Percentiles rank a stretch among this genome's conserved stretches.
phyloP scores from a whole-genome alignment of 37 sponge, comb jelly and placozoan genomes.

The Cliona cf. orientalis region DNA sequence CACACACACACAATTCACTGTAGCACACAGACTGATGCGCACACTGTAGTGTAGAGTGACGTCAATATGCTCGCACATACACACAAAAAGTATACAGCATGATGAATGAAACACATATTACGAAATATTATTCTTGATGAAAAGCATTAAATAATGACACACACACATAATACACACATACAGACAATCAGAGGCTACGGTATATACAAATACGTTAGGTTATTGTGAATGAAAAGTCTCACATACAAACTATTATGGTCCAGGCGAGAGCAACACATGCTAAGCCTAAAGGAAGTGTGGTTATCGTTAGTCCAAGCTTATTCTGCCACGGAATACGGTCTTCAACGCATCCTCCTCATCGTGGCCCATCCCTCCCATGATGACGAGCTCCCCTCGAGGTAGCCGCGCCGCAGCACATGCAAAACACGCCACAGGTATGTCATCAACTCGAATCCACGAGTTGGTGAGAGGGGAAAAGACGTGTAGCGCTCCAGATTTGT shows the following conservation, averaged over 20 bases:
- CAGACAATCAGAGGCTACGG: too few species aligned
- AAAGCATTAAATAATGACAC: too few species aligned
- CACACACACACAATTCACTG: too few species aligned
- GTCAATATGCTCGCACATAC: too few species aligned
- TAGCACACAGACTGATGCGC: too few species aligned
- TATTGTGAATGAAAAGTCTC: neutral
- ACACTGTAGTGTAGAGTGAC: too few species aligned
- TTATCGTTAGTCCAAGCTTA: conserved; percentile 10
- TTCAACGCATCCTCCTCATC: conserved; percentile 48
- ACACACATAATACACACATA: too few species aligned
- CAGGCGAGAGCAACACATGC: neutral
- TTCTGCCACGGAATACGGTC: conserved; percentile 36
- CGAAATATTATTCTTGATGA: too few species aligned
- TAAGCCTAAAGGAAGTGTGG: neutral
- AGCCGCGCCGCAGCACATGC: conserved; percentile 32
- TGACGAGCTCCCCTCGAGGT: conserved; percentile 24
- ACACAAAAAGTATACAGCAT: too few species aligned
- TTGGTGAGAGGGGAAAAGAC: conserved; percentile 51
- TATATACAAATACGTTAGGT: too few species aligned
- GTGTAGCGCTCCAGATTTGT: conserved; percentile 56
- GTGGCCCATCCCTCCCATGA: conserved; percentile 62
- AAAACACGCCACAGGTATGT: conserved; percentile 53
- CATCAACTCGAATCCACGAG: conserved; percentile 53
- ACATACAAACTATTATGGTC: neutral
- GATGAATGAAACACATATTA: too few species aligned